phyloP scores from a whole-genome alignment of 2,797 vertebrate species.

The Atherinosoma microstoma region DNA sequence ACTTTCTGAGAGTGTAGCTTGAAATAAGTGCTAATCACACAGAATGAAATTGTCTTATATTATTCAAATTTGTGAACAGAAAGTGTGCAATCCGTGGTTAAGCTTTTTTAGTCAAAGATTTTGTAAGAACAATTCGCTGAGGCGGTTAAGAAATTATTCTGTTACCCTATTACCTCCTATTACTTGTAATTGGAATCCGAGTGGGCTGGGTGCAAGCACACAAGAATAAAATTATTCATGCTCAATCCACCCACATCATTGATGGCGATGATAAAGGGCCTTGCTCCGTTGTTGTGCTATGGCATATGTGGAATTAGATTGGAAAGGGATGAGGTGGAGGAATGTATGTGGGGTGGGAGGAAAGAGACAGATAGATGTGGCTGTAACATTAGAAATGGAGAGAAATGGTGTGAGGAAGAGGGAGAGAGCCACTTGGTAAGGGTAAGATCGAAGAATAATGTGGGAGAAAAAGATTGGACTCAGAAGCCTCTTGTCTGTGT shows the following conservation, averaged over 20 bases:
- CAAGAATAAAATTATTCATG: conserved; percentile 79
- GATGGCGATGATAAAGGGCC: conserved; percentile 80
- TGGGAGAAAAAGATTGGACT: conserved; percentile 27
- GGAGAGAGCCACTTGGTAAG: conserved; percentile 48
- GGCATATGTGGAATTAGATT: conserved; percentile 84
- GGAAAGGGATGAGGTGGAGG: conserved; percentile 75
- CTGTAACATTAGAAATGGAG: conserved; percentile 70
- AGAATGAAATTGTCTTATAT: conserved; percentile 51
- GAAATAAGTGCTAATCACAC: conserved; percentile 34
- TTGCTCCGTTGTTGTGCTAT: conserved; percentile 75
- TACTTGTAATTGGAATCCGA: conserved; percentile 76
- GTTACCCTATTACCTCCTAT: conserved; percentile 79
- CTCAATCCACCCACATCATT: conserved; percentile 81
- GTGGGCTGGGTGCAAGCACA: conserved; percentile 61
- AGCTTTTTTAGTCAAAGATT: conserved; percentile 63
- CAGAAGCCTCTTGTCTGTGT: neutral
- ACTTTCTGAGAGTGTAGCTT: conserved; percentile 7
- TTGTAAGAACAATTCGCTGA: conserved; percentile 61
- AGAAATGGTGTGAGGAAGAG: conserved; percentile 70
- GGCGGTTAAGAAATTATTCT: conserved; percentile 75
- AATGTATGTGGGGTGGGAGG: conserved; percentile 75
- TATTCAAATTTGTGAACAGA: conserved; percentile 50
- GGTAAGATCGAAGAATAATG: conserved; percentile 51
- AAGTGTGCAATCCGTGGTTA: conserved; percentile 46
- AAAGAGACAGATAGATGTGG: conserved; percentile 78